Conservation (phyloP, 2,113 vertebrate genomes). For the Malaclemys terrapin region DNA sequence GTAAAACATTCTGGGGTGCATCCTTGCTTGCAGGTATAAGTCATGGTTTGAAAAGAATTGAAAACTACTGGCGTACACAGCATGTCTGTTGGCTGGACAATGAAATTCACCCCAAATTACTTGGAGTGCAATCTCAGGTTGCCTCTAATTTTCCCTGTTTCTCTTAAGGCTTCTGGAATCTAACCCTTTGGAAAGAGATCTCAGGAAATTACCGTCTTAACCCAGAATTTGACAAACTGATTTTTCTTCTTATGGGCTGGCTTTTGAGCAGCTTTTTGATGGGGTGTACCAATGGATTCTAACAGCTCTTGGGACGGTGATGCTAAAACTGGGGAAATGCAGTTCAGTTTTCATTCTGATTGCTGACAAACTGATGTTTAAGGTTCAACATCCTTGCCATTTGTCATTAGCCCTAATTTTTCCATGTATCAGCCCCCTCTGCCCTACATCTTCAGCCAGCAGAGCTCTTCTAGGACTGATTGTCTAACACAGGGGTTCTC, state of each 20-base stretch:
- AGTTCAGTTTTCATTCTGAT: neutral
- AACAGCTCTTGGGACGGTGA: accelerated
- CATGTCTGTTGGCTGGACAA: accelerated
- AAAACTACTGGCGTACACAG: neutral
- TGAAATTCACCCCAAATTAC: neutral
- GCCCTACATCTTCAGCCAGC: neutral
- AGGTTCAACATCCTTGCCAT: neutral
- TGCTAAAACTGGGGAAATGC: accelerated
- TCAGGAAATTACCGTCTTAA: neutral
- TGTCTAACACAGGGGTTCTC: no score
- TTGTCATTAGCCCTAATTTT: neutral
- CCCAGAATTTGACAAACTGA: no score
- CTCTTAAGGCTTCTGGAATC: neutral
- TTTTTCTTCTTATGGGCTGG: neutral
- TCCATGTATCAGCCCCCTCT: neutral
- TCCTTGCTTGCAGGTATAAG: neutral
- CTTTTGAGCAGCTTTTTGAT: neutral
- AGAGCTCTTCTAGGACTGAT: neutral
- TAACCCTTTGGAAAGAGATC: neutral
- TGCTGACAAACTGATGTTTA: accelerated
- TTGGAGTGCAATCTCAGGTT: neutral
- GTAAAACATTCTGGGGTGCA: accelerated
- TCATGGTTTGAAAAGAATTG: accelerated
- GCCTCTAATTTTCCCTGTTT: neutral
- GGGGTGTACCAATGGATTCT: accelerated